A percentile compares a stretch with the other conserved stretches of the same genome.
phyloP scores from a whole-genome alignment of 2,888 invertebrate species.

The Patella caerulea region DNA sequence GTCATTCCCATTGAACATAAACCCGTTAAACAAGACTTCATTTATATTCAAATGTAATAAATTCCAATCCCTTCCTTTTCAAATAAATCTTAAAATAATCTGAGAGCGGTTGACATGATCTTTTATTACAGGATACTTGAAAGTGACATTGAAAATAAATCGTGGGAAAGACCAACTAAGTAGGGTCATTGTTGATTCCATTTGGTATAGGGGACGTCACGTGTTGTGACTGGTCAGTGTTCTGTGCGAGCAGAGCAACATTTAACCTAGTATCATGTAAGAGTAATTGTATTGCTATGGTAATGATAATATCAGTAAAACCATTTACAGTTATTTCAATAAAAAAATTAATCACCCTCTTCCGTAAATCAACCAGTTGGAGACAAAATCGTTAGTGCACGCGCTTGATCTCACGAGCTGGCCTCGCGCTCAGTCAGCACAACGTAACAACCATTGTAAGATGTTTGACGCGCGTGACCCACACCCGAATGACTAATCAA shows the following conservation, averaged over 20 bases:
- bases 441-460: not conserved
- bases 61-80: not conserved
- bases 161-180: not conserved
- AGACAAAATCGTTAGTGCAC: not conserved
- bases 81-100: not conserved
- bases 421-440: not conserved
- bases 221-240: constrained; percentile 3
- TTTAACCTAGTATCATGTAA: not conserved
- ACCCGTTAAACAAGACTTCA: too few species aligned
- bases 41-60: too few species aligned
- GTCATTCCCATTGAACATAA: too few species aligned
- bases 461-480: constrained; percentile 1
- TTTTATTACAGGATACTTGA: not conserved
- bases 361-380: too few species aligned
- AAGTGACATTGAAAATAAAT: not conserved
- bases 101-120: not conserved
- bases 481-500: not conserved
- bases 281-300: not conserved
- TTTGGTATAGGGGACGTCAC: not conserved
- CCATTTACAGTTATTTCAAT: not conserved
- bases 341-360: too few species aligned
- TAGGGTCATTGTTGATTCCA: not conserved
- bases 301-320: constrained; percentile 1
- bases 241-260: not conserved
- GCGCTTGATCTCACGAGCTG: not conserved